Percentiles rank a stretch among this genome's conserved stretches.
Conservation (phyloP, 2,797 vertebrate species). For the Etheostoma nigrum region DNA sequence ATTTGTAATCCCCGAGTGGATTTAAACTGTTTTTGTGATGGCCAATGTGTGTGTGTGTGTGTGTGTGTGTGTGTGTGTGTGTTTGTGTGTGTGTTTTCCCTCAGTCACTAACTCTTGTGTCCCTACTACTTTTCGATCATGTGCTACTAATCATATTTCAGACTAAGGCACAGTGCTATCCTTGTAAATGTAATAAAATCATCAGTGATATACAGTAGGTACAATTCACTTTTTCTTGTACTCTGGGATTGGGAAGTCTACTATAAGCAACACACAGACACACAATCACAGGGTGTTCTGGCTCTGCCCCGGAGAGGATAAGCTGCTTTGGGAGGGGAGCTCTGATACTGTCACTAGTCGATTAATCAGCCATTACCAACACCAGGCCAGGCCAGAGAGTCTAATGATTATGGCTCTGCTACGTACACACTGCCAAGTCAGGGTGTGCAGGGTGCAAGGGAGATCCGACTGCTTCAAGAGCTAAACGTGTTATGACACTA, state of each 20-base stretch:
- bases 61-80: not conserved
- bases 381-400: constrained; percentile 52
- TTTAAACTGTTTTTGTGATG: constrained; percentile 77
- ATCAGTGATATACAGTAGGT: constrained; percentile 31
- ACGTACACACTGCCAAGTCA: constrained; percentile 39
- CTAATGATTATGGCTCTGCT: constrained; percentile 63
- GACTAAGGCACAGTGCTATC: constrained; percentile 19
- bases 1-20: constrained; percentile 82
- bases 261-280: constrained; percentile 44
- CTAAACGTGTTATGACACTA: constrained; percentile 40
- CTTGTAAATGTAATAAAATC: constrained; percentile 31
- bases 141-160: constrained; percentile 47
- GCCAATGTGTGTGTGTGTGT: constrained; percentile 52
- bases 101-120: constrained; percentile 52
- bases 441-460: constrained; percentile 48
- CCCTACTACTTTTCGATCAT: constrained; percentile 58
- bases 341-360: constrained; percentile 74
- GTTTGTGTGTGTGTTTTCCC: constrained; percentile 25
- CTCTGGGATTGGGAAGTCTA: constrained; percentile 28
- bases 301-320: constrained; percentile 62
- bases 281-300: constrained; percentile 60
- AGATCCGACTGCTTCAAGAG: constrained; percentile 61
- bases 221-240: constrained; percentile 33
- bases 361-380: constrained; percentile 78
- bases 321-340: constrained; percentile 75